Conservation (phyloP, 2,797 vertebrate genomes). For the Lates japonicus region DNA sequence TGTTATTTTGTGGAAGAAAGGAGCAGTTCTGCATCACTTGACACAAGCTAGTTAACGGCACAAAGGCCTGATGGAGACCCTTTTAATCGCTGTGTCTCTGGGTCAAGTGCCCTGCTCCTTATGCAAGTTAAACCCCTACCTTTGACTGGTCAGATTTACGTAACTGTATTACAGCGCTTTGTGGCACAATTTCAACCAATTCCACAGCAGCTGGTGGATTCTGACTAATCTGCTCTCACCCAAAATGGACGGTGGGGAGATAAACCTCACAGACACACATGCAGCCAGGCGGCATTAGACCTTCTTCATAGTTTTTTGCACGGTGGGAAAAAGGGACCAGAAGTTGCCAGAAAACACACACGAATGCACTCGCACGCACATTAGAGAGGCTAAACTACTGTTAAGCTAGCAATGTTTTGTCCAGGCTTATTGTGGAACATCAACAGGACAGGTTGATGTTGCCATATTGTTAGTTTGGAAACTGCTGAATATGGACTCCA, state of each 20-base stretch:
- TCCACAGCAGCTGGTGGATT: slow-evolving; percentile 83
- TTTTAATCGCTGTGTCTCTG: slow-evolving; percentile 48
- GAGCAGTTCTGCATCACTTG: slow-evolving; percentile 36
- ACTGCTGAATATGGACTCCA: background rate
- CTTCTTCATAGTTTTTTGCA: slow-evolving; percentile 35
- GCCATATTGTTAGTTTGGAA: slow-evolving; percentile 14
- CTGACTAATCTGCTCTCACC: slow-evolving; percentile 80
- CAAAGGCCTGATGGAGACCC: slow-evolving; percentile 26
- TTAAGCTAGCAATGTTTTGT: slow-evolving; percentile 13
- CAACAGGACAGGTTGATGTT: background rate
- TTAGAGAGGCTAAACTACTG: slow-evolving; percentile 26
- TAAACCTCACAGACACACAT: slow-evolving; percentile 62
- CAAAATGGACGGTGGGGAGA: slow-evolving; percentile 71
- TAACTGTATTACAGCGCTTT: slow-evolving; percentile 74
- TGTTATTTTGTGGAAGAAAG: slow-evolving; percentile 23
- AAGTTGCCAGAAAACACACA: slow-evolving; percentile 41
- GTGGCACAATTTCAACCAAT: slow-evolving; percentile 81
- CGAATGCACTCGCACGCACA: slow-evolving; percentile 2
- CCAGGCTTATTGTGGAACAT: slow-evolving; percentile 12
- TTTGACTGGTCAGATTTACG: slow-evolving; percentile 72
- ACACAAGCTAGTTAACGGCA: slow-evolving; percentile 29
- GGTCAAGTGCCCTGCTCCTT: slow-evolving; percentile 74
- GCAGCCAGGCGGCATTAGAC: slow-evolving; percentile 39
- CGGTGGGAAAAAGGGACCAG: slow-evolving; percentile 22
- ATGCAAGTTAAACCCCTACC: slow-evolving; percentile 67